Evolutionary conservation across 2,113 vertebrate species (phyloP).

Genomic region (Diglossa brunneiventris): DNA sequence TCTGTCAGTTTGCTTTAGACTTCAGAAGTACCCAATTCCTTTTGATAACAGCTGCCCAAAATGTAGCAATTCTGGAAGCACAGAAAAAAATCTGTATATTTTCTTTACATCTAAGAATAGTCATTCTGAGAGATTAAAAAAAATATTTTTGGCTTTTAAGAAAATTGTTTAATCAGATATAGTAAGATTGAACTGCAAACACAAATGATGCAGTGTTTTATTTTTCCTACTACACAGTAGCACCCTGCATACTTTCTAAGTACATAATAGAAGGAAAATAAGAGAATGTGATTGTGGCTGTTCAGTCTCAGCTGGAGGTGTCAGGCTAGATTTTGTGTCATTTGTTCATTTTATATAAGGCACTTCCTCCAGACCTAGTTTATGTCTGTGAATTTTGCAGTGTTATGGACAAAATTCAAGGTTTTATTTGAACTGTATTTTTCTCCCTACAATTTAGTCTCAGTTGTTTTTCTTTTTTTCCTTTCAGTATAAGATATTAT

Average conservation of each 20-base stretch:
- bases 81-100: not conserved
- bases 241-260: not conserved
- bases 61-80: not conserved
- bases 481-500: not conserved
- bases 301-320: not conserved
- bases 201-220: not conserved
- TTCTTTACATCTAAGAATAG: not conserved
- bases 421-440: not conserved
- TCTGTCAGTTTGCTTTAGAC: conserved; percentile 18
- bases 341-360: not conserved
- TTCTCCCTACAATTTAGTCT: not conserved
- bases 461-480: not conserved
- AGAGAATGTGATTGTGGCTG: not conserved
- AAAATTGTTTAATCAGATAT: not conserved
- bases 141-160: not conserved
- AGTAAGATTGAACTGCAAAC: not conserved
- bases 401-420: not conserved
- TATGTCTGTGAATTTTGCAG: not conserved
- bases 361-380: not conserved
- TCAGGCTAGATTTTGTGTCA: not conserved
- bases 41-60: not conserved
- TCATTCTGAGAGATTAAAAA: not conserved
- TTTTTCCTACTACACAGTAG: not conserved
- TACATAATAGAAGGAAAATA: not conserved
- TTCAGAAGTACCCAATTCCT: not conserved